Evolutionary conservation across 2,888 invertebrate genomes (phyloP), one percentile per base, ranked within the genome.

Genomic region (Rhagophthalmus giganteus): DNA sequence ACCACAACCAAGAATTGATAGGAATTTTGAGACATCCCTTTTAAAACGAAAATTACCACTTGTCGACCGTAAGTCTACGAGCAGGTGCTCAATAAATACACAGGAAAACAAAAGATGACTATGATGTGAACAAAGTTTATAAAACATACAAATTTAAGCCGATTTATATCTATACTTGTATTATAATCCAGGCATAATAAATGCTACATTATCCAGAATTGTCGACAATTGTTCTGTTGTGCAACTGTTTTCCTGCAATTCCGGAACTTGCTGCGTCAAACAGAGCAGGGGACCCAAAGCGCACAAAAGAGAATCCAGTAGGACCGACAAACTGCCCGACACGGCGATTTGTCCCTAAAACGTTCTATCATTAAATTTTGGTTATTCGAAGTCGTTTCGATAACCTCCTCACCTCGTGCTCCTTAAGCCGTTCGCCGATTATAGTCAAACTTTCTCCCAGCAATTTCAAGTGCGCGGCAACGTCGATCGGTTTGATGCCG

Each of bases 361-460:
- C 24, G 48, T 38, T 49, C 52, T 40, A 54, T 32, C 27, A 34
- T 32, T 11, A 13, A 27, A 7, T 28, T 34, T 38, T 30, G 41
- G 12, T 20, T 10, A 35, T 35, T 16, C 12, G 33, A 35, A 13
- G 13, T 40, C 12, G 16, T 15, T 16, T 2, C 4, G 16, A 40
- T 24, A 7, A 26, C 28, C 1, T 41, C 48, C 30, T 63, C 71
- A 88, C 88, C 80, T 94, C 92, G 66, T 94, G 94, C 66, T 95
- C 94, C 72, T 93, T 94, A 2, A 96, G 81, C 26, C 95, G 77
- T 72, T 92, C 91, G 0, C 97, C 96, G 61, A 97, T 94, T 68
- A 94, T 93, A 33, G 90, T 89, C 10, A 97, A 80, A 66, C 94
- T 95, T 74, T 96, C 96, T 0, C 96, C 96, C 8, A 97, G 78